These are phyloP conservation scores for Pomatorhinus ruficollis DNA, from an alignment of 2,113 vertebrate species.

Conservation along the genomic window DNA sequence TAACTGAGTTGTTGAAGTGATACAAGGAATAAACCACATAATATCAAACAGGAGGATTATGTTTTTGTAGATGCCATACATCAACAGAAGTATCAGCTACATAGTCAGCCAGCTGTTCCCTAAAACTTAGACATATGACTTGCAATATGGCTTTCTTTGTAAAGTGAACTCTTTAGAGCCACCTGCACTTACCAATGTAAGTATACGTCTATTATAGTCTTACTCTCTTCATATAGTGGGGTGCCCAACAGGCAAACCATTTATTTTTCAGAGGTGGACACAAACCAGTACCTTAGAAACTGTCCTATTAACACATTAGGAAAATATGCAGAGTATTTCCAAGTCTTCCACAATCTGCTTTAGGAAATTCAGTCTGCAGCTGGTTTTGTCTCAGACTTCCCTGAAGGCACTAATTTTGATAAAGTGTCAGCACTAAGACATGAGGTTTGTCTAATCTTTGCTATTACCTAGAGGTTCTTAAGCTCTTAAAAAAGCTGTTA, in stretches of 20 bases:
- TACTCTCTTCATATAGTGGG: neutral
- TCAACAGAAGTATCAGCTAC: neutral
- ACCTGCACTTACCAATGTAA: neutral
- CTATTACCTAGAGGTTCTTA: neutral
- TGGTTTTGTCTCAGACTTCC: neutral
- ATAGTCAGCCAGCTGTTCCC: neutral
- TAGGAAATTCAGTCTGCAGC: neutral
- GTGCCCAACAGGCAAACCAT: neutral
- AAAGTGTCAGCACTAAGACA: neutral
- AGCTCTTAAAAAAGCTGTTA: neutral
- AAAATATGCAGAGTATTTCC: neutral
- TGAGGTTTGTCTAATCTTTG: neutral
- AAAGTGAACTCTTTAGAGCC: neutral
- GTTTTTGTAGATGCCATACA: neutral
- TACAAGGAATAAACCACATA: neutral
- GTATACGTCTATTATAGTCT: neutral
- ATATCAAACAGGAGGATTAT: neutral
- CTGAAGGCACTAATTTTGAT: neutral
- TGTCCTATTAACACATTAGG: neutral
- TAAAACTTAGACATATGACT: neutral
- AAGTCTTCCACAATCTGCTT: neutral
- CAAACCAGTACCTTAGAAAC: neutral
- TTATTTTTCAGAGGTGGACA: neutral
- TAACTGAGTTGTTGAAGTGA: neutral
- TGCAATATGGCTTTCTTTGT: neutral